These are phyloP conservation scores for Platycercus adscitus DNA, from an alignment of 2,113 vertebrate species.

Conservation along the genomic window DNA sequence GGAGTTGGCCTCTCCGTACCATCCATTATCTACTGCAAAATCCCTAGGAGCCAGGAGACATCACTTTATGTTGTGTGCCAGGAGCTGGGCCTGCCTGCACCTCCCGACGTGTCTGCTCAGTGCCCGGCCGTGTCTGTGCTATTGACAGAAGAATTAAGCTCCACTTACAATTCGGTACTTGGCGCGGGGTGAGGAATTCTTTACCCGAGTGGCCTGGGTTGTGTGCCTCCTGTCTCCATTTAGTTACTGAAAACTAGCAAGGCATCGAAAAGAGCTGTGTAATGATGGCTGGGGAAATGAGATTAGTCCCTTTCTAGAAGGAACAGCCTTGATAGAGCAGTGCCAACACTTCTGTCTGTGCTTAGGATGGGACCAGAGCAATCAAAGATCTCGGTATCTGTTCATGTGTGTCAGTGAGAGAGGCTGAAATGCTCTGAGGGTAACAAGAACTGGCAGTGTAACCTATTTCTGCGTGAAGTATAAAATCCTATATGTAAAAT, in stretches of 20 bases:
- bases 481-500: neutral
- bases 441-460: neutral
- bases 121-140: neutral
- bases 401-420: neutral
- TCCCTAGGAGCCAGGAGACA: neutral
- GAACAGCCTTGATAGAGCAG: neutral
- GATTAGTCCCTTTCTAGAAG: neutral
- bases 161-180: no score
- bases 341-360: neutral
- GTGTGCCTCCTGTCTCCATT: no score
- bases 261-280: slow-evolving; percentile 20
- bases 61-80: neutral
- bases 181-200: no score
- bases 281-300: slow-evolving; percentile 29
- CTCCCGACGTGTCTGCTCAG: neutral
- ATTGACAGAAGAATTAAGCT: no score
- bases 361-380: neutral
- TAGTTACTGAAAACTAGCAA: no score
- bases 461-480: slow-evolving; percentile 6
- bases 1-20: neutral
- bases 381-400: neutral
- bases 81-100: no score
- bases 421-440: neutral
- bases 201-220: no score
- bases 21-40: neutral